These are phyloP conservation scores for Heliconius aoede DNA, from an alignment of 2,888 invertebrate genomes.

Conservation along the genomic window DNA sequence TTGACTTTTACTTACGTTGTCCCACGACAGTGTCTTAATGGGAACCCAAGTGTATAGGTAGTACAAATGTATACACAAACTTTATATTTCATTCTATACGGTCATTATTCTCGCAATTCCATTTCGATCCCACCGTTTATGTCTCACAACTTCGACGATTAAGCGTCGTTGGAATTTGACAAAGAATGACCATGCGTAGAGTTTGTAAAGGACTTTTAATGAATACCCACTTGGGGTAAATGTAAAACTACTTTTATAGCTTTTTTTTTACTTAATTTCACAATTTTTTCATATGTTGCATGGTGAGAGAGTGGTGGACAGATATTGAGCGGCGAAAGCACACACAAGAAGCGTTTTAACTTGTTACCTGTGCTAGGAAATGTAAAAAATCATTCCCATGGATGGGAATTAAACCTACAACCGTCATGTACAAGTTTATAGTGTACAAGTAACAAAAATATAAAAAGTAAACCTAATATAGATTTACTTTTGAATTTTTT, in stretches of 20 bases:
- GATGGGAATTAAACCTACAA: neutral
- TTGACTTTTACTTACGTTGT: too few species aligned
- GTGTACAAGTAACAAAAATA: too few species aligned
- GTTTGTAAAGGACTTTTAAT: constrained; percentile 41
- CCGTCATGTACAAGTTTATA: too few species aligned
- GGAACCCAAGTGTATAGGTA: too few species aligned
- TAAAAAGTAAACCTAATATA: too few species aligned
- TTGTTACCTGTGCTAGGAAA: neutral
- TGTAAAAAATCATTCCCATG: neutral
- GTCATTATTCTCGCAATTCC: constrained; percentile 28
- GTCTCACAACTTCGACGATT: constrained; percentile 57
- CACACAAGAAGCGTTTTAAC: neutral
- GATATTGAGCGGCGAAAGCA: too few species aligned
- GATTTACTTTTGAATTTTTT: neutral
- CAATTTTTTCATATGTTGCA: too few species aligned
- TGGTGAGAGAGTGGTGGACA: too few species aligned
- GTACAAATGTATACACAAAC: too few species aligned
- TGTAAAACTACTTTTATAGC: neutral
- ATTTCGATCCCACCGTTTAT: constrained; percentile 31
- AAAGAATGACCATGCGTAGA: constrained; percentile 55
- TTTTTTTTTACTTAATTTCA: too few species aligned
- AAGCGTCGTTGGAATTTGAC: constrained; percentile 62
- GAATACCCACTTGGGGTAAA: neutral
- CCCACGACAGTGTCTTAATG: too few species aligned
- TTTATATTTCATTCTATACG: neutral